phyloP scores from a whole-genome alignment of 2,888 invertebrate genomes.

The Lymantria monacha region DNA sequence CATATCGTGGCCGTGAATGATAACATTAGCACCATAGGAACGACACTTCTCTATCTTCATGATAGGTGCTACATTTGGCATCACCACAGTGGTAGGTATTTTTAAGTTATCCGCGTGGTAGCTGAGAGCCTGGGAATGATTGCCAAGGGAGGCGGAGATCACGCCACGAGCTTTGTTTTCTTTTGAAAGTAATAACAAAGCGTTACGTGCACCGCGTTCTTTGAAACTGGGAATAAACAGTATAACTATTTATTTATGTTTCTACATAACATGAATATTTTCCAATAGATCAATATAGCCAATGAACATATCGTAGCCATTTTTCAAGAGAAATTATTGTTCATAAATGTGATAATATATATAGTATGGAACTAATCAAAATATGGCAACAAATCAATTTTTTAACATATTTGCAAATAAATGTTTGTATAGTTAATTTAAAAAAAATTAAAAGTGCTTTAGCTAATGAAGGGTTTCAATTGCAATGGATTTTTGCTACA shows the following conservation, averaged over 20 bases:
- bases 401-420: too few species aligned
- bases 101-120: constrained; percentile 89
- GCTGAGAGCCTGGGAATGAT: constrained; percentile 92
- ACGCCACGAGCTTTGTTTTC: constrained; percentile 90
- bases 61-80: constrained; percentile 96
- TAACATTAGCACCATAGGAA: constrained; percentile 91
- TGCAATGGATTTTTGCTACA: too few species aligned
- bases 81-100: constrained; percentile 92
- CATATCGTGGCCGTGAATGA: constrained; percentile 92
- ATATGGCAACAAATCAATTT: too few species aligned
- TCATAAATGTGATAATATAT: too few species aligned
- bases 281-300: too few species aligned
- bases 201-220: constrained; percentile 95
- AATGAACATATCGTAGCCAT: too few species aligned
- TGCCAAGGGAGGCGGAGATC: constrained; percentile 96
- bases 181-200: constrained; percentile 87
- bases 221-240: constrained; percentile 86
- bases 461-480: too few species aligned
- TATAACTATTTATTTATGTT: neutral
- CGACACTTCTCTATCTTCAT: constrained; percentile 97
- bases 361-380: too few species aligned
- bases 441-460: too few species aligned
- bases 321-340: too few species aligned
- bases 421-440: too few species aligned
- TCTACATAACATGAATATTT: too few species aligned